These are phyloP conservation scores for Pseudorhombus dupliciocellatus DNA, from an alignment of 2,113 vertebrate species.

Conservation along the genomic window DNA sequence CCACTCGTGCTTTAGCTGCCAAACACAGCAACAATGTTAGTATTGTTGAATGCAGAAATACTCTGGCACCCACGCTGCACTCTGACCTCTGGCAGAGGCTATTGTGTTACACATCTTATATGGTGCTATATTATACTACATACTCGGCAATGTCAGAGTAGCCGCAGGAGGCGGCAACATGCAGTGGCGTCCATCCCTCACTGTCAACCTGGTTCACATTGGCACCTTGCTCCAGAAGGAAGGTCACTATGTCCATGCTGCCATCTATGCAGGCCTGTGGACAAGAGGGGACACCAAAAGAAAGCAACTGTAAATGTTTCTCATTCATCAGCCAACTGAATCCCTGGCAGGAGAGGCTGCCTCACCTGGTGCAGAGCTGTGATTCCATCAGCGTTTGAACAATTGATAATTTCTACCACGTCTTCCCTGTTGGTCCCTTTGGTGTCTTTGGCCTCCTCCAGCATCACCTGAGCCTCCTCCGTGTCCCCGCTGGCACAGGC, in stretches of 20 bases:
- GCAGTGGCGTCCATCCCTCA: constrained; percentile 96
- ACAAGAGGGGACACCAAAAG: neutral
- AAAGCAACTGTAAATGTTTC: neutral
- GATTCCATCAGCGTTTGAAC: constrained; percentile 90
- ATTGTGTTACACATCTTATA: constrained; percentile 16
- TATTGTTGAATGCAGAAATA: constrained; percentile 65
- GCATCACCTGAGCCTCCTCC: constrained; percentile 86
- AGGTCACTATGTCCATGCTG: constrained; percentile 92
- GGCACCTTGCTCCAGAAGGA: constrained; percentile 88
- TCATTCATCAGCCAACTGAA: neutral
- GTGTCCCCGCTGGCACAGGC: constrained; percentile 88
- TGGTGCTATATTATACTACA: constrained; percentile 45
- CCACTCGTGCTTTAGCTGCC: constrained; percentile 52
- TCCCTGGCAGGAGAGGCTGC: neutral
- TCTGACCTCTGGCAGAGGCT: constrained; percentile 32
- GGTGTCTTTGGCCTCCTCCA: constrained; percentile 70
- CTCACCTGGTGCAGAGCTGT: constrained; percentile 90
- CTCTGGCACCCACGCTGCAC: constrained; percentile 47
- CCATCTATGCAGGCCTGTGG: constrained; percentile 94
- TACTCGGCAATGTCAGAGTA: constrained; percentile 93
- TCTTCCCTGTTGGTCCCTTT: constrained; percentile 32
- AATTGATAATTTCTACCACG: constrained; percentile 75
- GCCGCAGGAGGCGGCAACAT: constrained; percentile 93
- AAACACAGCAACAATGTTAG: constrained; percentile 68
- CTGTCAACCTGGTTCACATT: constrained; percentile 92